These are phyloP conservation scores for Cossypha niveicapilla DNA, from an alignment of 2,797 vertebrate genomes.

Conservation along the genomic window DNA sequence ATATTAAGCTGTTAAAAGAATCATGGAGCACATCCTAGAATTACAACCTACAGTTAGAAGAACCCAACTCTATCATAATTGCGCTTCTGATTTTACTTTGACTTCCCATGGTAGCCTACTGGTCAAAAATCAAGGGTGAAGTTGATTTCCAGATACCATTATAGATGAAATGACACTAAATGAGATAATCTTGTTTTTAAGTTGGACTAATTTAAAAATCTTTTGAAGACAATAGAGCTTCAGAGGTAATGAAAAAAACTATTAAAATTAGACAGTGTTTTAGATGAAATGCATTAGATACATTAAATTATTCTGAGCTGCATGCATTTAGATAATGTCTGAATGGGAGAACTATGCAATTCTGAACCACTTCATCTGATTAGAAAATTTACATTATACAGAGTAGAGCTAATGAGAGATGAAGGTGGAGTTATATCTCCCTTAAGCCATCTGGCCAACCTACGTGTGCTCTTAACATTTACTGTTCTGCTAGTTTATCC, in stretches of 20 bases:
- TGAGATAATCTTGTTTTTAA: not conserved
- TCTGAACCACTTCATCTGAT: conserved; percentile 16
- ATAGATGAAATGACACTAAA: not conserved
- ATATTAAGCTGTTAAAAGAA: not conserved
- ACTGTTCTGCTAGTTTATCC: not conserved
- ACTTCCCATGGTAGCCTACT: not conserved
- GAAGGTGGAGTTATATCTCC: not conserved
- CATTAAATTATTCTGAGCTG: not conserved
- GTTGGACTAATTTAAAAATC: not conserved
- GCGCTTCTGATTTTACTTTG: not conserved
- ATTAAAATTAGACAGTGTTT: not conserved
- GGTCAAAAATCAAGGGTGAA: not conserved
- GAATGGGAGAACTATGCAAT: not conserved
- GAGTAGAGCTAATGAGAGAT: not conserved
- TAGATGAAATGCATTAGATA: not conserved
- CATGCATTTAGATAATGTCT: not conserved
- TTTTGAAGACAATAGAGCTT: not conserved
- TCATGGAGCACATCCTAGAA: not conserved
- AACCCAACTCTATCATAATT: not conserved
- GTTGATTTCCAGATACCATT: not conserved
- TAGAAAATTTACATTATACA: conserved; percentile 6
- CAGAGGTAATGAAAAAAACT: not conserved
- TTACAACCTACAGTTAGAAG: not conserved
- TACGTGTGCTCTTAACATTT: not conserved
- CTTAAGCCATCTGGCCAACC: not conserved